phyloP scores from a whole-genome alignment of 2,797 vertebrate genomes.

The Phoxinus dragarum region DNA sequence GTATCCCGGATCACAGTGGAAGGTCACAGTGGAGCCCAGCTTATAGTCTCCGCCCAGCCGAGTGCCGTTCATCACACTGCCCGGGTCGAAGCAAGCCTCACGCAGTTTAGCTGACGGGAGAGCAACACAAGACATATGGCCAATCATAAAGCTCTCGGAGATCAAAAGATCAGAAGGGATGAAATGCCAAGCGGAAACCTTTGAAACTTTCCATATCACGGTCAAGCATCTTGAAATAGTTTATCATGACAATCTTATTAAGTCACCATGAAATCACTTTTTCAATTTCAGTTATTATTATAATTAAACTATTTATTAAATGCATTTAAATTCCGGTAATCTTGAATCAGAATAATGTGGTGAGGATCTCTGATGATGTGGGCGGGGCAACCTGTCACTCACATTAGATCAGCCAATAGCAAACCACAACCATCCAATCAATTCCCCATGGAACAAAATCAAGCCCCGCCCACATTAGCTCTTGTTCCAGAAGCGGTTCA shows the following conservation, averaged over 20 bases:
- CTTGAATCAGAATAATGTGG: neutral
- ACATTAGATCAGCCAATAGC: neutral
- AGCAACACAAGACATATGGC: conserved; percentile 46
- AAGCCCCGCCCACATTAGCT: neutral
- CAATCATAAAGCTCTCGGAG: conserved; percentile 1
- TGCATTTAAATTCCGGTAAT: neutral
- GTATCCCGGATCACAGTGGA: conserved; percentile 96
- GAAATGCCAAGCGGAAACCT: conserved; percentile 15
- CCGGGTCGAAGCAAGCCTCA: conserved; percentile 97
- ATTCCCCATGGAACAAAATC: neutral
- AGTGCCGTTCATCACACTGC: conserved; percentile 97
- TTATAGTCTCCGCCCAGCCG: conserved; percentile 96
- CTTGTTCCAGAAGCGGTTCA: neutral
- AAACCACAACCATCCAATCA: neutral
- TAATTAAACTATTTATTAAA: neutral
- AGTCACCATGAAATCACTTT: neutral
- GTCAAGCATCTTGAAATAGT: conserved; percentile 7
- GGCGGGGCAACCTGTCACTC: neutral
- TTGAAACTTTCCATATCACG: conserved; percentile 2
- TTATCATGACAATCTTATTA: neutral
- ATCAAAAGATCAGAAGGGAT: conserved; percentile 14
- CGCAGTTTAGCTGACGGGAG: conserved; percentile 88
- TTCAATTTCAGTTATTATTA: neutral
- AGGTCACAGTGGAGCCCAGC: conserved; percentile 95
- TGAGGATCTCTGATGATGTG: neutral